Conservation (phyloP, 2,113 vertebrate species). For the Phalacrocorax pelagicus region DNA sequence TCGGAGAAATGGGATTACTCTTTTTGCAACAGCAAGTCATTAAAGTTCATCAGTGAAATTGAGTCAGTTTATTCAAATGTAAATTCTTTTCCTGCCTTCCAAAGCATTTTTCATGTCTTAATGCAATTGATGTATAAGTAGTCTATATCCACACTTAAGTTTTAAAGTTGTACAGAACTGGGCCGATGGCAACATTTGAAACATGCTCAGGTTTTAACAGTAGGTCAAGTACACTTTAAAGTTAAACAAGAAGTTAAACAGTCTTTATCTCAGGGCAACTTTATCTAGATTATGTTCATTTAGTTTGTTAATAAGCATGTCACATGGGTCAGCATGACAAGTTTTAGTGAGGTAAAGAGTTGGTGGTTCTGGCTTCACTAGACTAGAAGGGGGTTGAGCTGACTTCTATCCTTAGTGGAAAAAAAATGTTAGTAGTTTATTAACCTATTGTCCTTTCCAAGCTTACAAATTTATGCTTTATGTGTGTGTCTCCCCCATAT, state of each 20-base stretch:
- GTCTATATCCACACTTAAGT: not conserved
- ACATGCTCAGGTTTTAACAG: not conserved
- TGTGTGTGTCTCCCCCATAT: fast-evolving
- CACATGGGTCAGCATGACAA: not conserved
- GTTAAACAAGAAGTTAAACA: not conserved
- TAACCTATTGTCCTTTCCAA: not conserved
- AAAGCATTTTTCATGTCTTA: not conserved
- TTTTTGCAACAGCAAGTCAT: not conserved
- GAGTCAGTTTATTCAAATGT: not conserved
- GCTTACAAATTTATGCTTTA: not conserved
- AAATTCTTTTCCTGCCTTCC: not conserved
- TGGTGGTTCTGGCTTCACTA: not conserved
- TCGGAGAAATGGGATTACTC: not conserved
- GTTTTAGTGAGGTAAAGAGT: not conserved
- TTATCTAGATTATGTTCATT: not conserved
- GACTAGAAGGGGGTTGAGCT: not conserved
- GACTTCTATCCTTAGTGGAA: not conserved
- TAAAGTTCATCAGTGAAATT: not conserved
- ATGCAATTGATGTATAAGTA: not conserved
- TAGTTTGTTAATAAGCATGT: not conserved
- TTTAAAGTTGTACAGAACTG: not conserved
- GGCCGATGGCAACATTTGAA: not conserved
- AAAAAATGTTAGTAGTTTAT: not conserved
- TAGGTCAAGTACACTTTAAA: not conserved
- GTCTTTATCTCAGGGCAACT: not conserved